Evolutionary conservation across 2,888 invertebrate genomes (phyloP), one percentile per base, ranked within the genome.

Genomic region (Watsonalla cultraria): DNA sequence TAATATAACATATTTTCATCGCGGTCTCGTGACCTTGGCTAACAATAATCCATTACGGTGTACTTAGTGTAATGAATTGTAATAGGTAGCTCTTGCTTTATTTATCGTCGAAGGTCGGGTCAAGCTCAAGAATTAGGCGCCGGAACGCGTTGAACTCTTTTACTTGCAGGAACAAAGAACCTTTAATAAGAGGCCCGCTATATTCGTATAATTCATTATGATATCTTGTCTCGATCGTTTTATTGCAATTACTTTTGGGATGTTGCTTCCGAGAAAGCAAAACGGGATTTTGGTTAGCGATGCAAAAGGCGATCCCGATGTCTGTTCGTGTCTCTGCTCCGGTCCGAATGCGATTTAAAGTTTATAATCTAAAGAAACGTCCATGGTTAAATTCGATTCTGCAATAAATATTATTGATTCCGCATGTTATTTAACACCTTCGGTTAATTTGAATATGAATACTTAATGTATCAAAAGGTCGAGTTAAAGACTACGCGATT

Each of bases 11-110:
- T 73, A 39, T 76, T 72, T 64, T 70, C 42, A 42, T 11, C 67
- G 66, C 56, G 60, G 58, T 66, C 62, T 60, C 56, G 59, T 66
- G 76, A 72, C 81, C 80, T 80, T 80, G 70, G 64, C 65, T 67
- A 62, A 54, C 51, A 54, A 54, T 52, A 56, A 62, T 61, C 65
- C 53, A 35, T 35, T 57, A 60, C 54, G 59, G 66, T 61, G 59
- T 57, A 42, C 52, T 64, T 60, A 66, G 62, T 64, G 64, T 62
- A 56, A 59, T 42, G 51, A 55, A 52, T 47, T 46, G 24, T 15
- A 11, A 14, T 66, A 65, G 62, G 62, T 60, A 62, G 60, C 68
- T 64, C 62, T 61, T 70, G 65, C 53, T 65, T 67, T 64, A 63
- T 64, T 65, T 70, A 71, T 65, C 54, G 61, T 65, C 54, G 61